A percentile compares a stretch with the other conserved stretches of the same genome.
phyloP scores from a whole-genome alignment of 1,140 invertebrate genomes.

The Rhysida immarginata region DNA sequence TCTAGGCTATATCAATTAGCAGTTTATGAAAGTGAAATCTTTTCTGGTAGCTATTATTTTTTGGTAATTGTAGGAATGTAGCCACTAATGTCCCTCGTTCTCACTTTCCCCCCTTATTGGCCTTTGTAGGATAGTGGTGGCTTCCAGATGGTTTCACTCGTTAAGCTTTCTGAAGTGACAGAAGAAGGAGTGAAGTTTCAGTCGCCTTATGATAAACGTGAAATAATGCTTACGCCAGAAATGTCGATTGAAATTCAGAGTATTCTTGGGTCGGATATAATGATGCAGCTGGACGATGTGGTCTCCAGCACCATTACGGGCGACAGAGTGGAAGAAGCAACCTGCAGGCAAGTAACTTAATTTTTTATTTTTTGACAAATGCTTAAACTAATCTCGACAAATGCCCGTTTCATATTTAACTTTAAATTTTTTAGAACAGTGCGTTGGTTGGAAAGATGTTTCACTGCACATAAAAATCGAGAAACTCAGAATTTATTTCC shows the following conservation, averaged over 20 bases:
- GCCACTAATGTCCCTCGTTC: too few species aligned
- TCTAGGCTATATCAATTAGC: too few species aligned
- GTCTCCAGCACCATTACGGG: conserved; percentile 67
- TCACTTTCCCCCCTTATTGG: too few species aligned
- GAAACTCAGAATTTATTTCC: conserved; percentile 87
- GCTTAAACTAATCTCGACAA: too few species aligned
- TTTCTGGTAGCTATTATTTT: too few species aligned
- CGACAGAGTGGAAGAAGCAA: conserved; percentile 79
- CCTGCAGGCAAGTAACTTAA: conserved; percentile 54
- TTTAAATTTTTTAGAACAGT: conserved; percentile 59
- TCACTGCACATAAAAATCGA: conserved; percentile 63
- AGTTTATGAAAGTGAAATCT: too few species aligned
- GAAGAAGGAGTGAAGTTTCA: conserved; percentile 92
- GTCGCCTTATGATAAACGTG: conserved; percentile 70
- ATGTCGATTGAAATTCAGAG: conserved; percentile 94
- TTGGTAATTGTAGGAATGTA: too few species aligned
- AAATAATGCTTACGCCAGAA: conserved; percentile 86
- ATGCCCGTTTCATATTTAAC: too few species aligned
- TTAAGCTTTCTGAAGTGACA: conserved; percentile 82
- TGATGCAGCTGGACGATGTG: conserved; percentile 99
- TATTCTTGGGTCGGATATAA: conserved; percentile 92
- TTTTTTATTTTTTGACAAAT: too few species aligned
- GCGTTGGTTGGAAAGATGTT: conserved; percentile 88
- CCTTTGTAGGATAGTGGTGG: conserved; percentile 72
- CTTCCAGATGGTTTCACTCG: conserved; percentile 96